Evolutionary conservation across 1,140 invertebrate genomes (phyloP).

Genomic region (Drosophila tristis): DNA sequence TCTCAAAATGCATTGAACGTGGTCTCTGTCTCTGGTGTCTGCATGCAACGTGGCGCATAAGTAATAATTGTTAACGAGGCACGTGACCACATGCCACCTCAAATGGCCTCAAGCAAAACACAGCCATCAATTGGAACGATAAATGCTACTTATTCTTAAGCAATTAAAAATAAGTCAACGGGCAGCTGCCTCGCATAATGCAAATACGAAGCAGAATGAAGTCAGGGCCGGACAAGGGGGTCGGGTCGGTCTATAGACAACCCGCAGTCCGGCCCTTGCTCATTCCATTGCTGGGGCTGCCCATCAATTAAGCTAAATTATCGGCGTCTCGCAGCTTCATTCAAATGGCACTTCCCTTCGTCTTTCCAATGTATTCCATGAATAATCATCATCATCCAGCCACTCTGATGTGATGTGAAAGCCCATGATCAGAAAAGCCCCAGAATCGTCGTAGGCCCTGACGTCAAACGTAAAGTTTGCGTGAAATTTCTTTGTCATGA

Average conservation of each 20-base stretch:
- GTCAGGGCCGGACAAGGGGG: background rate
- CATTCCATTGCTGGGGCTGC: conserved; percentile 42
- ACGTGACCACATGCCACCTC: conserved; percentile 15
- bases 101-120: conserved; percentile 20
- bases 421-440: conserved; percentile 15
- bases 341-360: conserved; percentile 47
- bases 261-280: background rate
- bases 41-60: conserved; percentile 72
- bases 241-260: background rate
- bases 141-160: conserved; percentile 13
- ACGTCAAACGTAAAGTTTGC: conserved; percentile 51
- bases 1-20: conserved; percentile 69
- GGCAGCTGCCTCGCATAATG: conserved; percentile 1
- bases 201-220: conserved; percentile 10
- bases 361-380: conserved; percentile 24
- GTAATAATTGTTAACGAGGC: conserved; percentile 55
- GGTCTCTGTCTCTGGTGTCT: conserved; percentile 8
- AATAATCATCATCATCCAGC: conserved; percentile 30
- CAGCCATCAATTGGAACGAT: conserved; percentile 9
- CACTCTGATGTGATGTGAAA: background rate
- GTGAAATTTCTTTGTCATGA: conserved; percentile 70
- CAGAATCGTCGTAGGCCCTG: conserved; percentile 34
- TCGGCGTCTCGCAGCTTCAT: conserved; percentile 31
- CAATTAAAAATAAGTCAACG: conserved; percentile 10
- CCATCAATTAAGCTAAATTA: conserved; percentile 46